A percentile compares a stretch with the other conserved stretches of the same genome.
These are phyloP conservation scores for Propithecus deckenii DNA, from an alignment of 2,797 vertebrate genomes.

Conservation along the genomic window DNA sequence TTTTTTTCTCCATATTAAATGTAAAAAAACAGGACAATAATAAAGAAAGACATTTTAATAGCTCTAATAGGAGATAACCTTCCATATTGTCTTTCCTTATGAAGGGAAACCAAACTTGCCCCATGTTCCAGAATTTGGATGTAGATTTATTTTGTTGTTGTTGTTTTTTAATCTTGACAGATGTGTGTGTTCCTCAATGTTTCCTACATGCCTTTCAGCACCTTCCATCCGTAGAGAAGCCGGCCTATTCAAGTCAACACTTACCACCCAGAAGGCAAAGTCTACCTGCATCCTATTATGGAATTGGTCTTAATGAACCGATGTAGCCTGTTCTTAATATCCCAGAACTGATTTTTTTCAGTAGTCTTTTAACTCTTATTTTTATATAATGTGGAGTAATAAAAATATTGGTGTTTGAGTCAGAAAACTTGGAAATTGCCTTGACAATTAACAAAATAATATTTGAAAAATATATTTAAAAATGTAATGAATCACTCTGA, in stretches of 20 bases:
- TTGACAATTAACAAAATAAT: not conserved
- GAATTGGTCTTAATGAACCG: not conserved
- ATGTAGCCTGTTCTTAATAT: not conserved
- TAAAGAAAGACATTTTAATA: constrained; percentile 4
- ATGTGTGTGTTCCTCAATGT: not conserved
- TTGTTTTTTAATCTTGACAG: not conserved
- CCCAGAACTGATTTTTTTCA: not conserved
- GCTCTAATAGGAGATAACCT: not conserved
- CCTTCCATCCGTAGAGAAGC: not conserved
- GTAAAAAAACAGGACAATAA: not conserved
- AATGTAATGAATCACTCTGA: not conserved
- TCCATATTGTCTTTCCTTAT: not conserved
- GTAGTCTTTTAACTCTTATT: not conserved
- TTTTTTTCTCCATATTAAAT: not conserved
- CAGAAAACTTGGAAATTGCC: not conserved
- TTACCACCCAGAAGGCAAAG: not conserved
- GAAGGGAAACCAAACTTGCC: not conserved
- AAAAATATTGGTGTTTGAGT: not conserved
- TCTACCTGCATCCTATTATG: not conserved
- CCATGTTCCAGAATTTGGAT: not conserved
- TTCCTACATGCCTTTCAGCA: not conserved
- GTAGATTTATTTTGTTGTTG: not conserved
- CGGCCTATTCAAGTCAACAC: not conserved
- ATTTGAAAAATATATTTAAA: constrained; percentile 21
- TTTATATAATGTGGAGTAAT: not conserved